Base-by-base conservation (phyloP, 1,140 invertebrate genomes). In the Lasaia peninsularis region DNA sequence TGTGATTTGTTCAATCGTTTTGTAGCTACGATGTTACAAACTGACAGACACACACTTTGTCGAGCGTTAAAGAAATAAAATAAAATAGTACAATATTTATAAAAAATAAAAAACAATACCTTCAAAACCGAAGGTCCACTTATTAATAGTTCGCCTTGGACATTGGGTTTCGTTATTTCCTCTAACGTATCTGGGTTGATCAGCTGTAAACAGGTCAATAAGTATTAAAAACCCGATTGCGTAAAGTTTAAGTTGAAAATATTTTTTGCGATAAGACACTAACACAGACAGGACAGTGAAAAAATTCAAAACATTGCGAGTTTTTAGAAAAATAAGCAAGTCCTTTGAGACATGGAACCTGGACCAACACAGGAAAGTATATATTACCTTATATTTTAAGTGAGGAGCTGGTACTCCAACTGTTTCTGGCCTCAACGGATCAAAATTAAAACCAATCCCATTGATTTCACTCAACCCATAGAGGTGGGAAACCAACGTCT, bases 161-260 rank as follows among this genome's bases (percentile, higher is more conserved):
- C 44, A 20, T 71, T 68, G n/a, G 68, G 65, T 49, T 61, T 34
- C 9, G 18, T 58, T 21, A 73, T 66, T 21, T 61, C 66, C 34
- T 61, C 40, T 9, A 60, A 33, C 0, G 59, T 69, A n/a, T 50
- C 48, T 1, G 57, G 21, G 53, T 73, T 62, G 1, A 73, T 63
- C 9, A 73, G 40, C 71, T 73, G 49, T 20, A 65, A 71, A 28
- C 6, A 57, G 16, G 18, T 18, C 21, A 10, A 14, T 16, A 8
- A n/a, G n/a, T n/a, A n/a, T n/a, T n/a, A n/a, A n/a, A n/a, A n/a
- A n/a, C n/a, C n/a, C n/a, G n/a, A n/a, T n/a, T n/a, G n/a, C n/a
- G n/a, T n/a, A n/a, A n/a, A n/a, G n/a, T n/a, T n/a, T n/a, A n/a
- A n/a, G n/a, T n/a, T n/a, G n/a, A n/a, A n/a, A n/a, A n/a, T n/a